phyloP scores from a whole-genome alignment of 2,888 invertebrate species.

The Yponomeuta cagnagella region DNA sequence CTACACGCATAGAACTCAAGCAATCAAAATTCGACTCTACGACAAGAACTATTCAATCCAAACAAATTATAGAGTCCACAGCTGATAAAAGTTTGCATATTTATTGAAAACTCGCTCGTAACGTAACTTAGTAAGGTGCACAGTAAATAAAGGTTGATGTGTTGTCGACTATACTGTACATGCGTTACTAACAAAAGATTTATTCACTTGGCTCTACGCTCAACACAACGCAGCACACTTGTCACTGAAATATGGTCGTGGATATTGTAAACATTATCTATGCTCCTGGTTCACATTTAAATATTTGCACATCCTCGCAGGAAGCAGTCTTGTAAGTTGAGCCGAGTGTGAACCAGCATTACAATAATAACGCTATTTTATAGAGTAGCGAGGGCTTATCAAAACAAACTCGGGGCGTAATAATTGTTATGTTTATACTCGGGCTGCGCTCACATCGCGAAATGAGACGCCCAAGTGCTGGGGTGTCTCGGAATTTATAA shows the following conservation, averaged over 20 bases:
- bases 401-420: constrained; percentile 31
- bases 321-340: no score
- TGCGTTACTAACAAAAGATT: constrained; percentile 11
- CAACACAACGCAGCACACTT: constrained; percentile 44
- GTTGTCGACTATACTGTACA: no score
- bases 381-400: constrained; percentile 28
- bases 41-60: no score
- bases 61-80: no score
- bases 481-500: constrained; percentile 35
- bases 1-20: background rate
- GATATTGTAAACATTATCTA: constrained; percentile 30
- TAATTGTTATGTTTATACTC: constrained; percentile 33
- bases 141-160: no score
- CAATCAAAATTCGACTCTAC: no score
- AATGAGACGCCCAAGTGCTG: constrained; percentile 21
- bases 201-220: background rate
- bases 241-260: constrained; percentile 48
- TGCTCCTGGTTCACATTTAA: no score
- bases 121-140: no score
- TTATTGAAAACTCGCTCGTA: background rate
- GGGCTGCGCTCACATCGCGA: constrained; percentile 21
- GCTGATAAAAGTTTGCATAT: no score
- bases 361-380: constrained; percentile 29
- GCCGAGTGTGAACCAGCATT: constrained; percentile 10
- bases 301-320: no score